Conservation (phyloP, 2,797 vertebrate genomes). For the Carduelis carduelis region DNA sequence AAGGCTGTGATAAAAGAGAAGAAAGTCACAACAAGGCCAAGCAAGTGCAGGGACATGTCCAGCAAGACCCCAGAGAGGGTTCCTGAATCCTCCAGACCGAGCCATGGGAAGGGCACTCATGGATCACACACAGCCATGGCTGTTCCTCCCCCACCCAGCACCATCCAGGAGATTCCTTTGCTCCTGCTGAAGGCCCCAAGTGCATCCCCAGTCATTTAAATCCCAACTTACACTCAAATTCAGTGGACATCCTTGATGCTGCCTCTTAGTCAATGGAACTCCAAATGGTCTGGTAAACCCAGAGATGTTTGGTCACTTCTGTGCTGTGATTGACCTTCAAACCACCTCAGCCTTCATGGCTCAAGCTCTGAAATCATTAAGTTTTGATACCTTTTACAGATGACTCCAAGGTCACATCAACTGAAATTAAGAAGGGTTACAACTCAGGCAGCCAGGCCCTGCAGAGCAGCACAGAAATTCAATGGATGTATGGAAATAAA, state of each 20-base stretch:
- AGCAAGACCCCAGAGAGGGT: constrained; percentile 46
- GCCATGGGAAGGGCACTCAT: not conserved
- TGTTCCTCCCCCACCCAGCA: not conserved
- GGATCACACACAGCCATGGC: not conserved
- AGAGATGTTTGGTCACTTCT: not conserved
- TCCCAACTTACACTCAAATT: not conserved
- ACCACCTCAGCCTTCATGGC: not conserved
- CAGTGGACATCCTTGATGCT: not conserved
- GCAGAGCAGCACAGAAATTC: not conserved
- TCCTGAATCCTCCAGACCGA: not conserved
- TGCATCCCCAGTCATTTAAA: not conserved
- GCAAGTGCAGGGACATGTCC: constrained; percentile 74
- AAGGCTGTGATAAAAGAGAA: constrained; percentile 74
- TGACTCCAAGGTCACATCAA: not conserved
- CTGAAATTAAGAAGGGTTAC: not conserved
- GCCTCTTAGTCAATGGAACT: not conserved
- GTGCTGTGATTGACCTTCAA: not conserved
- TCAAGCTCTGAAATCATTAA: not conserved
- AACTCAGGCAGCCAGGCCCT: not conserved
- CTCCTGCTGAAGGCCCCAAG: not conserved
- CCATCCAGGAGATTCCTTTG: not conserved
- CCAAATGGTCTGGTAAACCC: not conserved
- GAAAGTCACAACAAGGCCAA: constrained; percentile 82
- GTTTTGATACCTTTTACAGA: constrained; percentile 3
- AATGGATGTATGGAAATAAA: not conserved